Evolutionary conservation across 2,113 vertebrate genomes (phyloP).

Genomic region (Phylloscopus trochilus): DNA sequence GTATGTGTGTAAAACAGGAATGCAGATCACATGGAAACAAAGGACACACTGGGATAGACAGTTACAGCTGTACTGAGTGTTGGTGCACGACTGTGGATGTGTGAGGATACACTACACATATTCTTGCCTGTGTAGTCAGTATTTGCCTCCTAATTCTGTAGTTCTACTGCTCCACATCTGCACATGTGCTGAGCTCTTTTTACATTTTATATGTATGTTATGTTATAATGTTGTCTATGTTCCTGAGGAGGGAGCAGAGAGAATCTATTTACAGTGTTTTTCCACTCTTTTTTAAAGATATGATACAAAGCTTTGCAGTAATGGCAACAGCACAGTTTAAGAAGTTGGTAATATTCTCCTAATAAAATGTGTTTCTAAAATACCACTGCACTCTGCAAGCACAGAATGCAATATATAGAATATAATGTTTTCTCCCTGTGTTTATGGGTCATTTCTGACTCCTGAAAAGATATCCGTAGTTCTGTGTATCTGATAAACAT

Average conservation of each 20-base stretch:
- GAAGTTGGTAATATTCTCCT: neutral
- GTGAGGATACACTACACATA: rapidly evolving
- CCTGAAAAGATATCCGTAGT: neutral
- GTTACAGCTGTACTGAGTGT: neutral
- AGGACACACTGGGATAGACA: neutral
- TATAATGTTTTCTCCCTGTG: neutral
- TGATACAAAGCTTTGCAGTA: neutral
- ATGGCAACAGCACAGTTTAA: neutral
- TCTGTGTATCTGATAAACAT: neutral
- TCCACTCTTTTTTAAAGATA: neutral
- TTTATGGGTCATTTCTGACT: neutral
- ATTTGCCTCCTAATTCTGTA: neutral
- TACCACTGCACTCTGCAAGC: neutral
- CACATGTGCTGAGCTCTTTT: neutral
- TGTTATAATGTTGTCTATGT: neutral
- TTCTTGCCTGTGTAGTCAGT: neutral
- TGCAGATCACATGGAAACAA: neutral
- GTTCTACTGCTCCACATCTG: neutral
- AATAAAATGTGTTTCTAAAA: neutral
- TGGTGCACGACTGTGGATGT: neutral
- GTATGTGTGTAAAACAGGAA: neutral
- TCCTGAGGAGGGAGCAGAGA: neutral
- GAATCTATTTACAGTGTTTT: neutral
- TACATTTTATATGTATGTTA: neutral
- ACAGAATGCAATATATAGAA: neutral